Base-by-base conservation (phyloP, 2,797 vertebrate genomes). In the Artibeus lituratus region DNA sequence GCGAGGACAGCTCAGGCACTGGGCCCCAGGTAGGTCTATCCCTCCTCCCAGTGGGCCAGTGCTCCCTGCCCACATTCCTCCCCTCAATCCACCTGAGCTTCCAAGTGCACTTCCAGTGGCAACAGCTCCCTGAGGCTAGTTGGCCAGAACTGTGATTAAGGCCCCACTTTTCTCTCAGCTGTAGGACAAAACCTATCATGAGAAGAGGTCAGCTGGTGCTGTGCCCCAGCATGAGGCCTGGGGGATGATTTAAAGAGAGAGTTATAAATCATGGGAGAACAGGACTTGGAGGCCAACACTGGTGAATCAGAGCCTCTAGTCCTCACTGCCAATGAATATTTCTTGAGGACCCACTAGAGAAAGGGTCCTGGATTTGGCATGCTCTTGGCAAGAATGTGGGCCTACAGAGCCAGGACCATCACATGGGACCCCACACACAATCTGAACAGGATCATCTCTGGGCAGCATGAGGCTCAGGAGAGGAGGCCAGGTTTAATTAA, bases 361-460 rank as follows among this genome's bases (percentile, higher is more conserved):
- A 87, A 65, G 47, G 39, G 22, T 21, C 39, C 22, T 32, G 16
- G 5, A 12, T 37, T 32, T 37, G 26, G 42, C 24, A 57, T 2
- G 18, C 24, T 87, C 44, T 49, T 77, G 22, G 73, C 53, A 89
- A 73, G 72, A 91, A 47, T 0, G 0, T 2, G 29, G 26, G 32
- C 29, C 83, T 89, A 5, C 1, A 8, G 21, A 44, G 55, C 82
- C 91, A 77, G 91, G 80, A 70, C 15, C 12, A 32, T n/a, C 73
- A 21, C 72, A n/a, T 0, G 0, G 39, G 65, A n/a, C 47, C 59
- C 57, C 10, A 22, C 55, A 11, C 10, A 24, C 0, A 0, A 55
- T 16, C 51, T 5, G 26, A 57, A 16, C 2, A 18, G 55, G 26
- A 8, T 47, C 69, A 26, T n/a, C 65, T 81, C 84, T 21, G 29